Base-by-base conservation (phyloP, 2,888 invertebrate genomes). In the Cancer borealis region DNA sequence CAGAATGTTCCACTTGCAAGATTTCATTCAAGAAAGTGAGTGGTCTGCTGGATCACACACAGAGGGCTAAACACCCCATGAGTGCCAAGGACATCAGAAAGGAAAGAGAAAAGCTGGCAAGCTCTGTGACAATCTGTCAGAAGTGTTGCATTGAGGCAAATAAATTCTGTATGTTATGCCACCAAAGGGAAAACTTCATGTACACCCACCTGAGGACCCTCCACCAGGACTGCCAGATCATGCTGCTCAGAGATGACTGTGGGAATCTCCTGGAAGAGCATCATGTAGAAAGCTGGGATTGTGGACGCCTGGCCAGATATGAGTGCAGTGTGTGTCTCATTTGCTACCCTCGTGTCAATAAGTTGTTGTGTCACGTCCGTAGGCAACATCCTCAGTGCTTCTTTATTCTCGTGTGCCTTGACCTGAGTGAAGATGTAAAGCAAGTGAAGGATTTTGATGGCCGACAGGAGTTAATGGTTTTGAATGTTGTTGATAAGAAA, bases 141-240 rank as follows among this genome's bases (percentile, higher is more conserved):
- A 90, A 47, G 45, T 93, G 93, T 39, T 90, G 49, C 54, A 93
- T 46, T 30, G 90, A 79, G 30, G 90, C 79, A n/a, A 89, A 93
- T 21, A 93, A 90, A 26, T 93, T 84, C 73, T 93, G 93, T 47
- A 54, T 84, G 30, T 84, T 93, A 30, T 93, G 93, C 90, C 90
- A 93, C 79, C 90, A 47, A 12, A 49, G 49, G 54, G 79, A 89
- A 49, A 90, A 90, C 90, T 93, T 93, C 49, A 79, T 93, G 47
- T 90, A 90, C 90, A 73, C 90, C 66, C 93, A 93, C 49, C 90
- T 93, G 47, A 79, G 45, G 47, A 93, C 93, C 12, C 47, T 66
- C 6, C 93, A 93, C 84, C 93, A 93, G 39, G 93, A 93, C 45
- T 73, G 30, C 30, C 91, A 84, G 54, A 89, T 93, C 30, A 46